Base-by-base conservation (phyloP, 2,113 vertebrate species). In the Lagopus muta region DNA sequence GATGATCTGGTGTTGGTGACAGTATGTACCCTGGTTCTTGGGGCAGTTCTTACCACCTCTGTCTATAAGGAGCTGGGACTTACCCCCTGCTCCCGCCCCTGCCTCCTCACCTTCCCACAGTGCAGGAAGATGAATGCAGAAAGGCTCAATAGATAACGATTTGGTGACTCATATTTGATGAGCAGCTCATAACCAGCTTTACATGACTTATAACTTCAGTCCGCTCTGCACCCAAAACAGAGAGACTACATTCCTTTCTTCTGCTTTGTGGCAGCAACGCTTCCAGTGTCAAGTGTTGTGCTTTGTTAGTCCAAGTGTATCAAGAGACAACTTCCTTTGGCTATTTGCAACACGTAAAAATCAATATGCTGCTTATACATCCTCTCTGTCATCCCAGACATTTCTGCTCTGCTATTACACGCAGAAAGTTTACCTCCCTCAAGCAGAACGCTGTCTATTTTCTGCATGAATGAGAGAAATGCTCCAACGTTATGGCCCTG, bases 101-200 rank as follows among this genome's bases (percentile, higher is more conserved):
- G 5, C 21, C 57, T 82, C 54, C 19, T 82, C 66, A 48, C 20
- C 57, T 89, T 87, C 47, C 62, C 15, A 4, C 2, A 22, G 43
- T 3, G 15, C 38, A 50, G 32, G 43, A 38, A 84, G 72, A 45
- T 4, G 42, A 48, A 66, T 90, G n/a, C 8, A 61, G 45, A 71
- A 89, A 90, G 17, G 28, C 34, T 89, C n/a, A 47, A 8, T 34
- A 75, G 66, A 43, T 40, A 72, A 38, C 65, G 72, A 80, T 86
- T 86, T 89, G 58, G 22, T 89, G 81, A 93, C 84, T 96, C 84
- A 72, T 45, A 50, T 69, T 87, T 73, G 89, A 64, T 76, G 62
- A 85, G 65, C 36, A 22, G 62, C 71, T 91, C 67, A 17, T 27
- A 40, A 24, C 10, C 48, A 92, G n/a, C 43, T 85, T 78, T 69